These are phyloP conservation scores for Macrostomum lignano DNA, from an alignment of 1,140 invertebrate genomes.

Conservation along the genomic window DNA sequence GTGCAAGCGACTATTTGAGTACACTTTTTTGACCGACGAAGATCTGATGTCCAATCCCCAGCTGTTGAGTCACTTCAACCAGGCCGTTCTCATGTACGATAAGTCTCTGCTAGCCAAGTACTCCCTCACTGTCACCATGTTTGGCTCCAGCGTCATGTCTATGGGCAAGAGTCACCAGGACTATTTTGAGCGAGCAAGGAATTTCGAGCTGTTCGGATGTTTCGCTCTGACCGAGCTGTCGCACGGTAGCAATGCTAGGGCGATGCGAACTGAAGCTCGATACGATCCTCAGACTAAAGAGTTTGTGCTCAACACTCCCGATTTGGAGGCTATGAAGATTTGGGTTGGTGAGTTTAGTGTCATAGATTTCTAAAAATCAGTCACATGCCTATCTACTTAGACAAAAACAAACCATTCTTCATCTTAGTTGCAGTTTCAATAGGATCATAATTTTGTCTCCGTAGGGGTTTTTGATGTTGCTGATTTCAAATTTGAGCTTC, in stretches of 20 bases:
- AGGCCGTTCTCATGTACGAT: slow-evolving; percentile 42
- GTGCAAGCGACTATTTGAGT: slow-evolving; percentile 35
- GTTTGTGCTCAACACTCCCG: slow-evolving; percentile 63
- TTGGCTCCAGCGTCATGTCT: background rate
- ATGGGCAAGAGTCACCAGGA: slow-evolving; percentile 5
- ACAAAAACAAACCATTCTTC: too few species aligned
- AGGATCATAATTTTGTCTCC: too few species aligned
- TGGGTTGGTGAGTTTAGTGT: slow-evolving; percentile 53
- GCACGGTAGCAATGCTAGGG: slow-evolving; percentile 70
- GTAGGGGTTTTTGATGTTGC: too few species aligned
- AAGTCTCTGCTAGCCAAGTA: slow-evolving; percentile 37
- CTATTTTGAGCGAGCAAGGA: slow-evolving; percentile 4
- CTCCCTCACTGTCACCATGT: slow-evolving; percentile 22
- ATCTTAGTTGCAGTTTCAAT: too few species aligned
- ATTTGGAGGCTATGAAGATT: slow-evolving; percentile 73
- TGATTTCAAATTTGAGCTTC: too few species aligned
- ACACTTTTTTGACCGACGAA: slow-evolving; percentile 35
- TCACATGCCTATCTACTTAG: too few species aligned
- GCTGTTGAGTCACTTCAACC: slow-evolving; percentile 21
- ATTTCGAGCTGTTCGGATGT: slow-evolving; percentile 38
- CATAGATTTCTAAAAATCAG: background rate
- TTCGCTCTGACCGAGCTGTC: slow-evolving; percentile 66
- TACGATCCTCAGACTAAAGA: slow-evolving; percentile 41
- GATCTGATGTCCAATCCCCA: slow-evolving; percentile 28
- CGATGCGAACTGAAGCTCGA: slow-evolving; percentile 57